A percentile compares a stretch with the other conserved stretches of the same genome.
These are phyloP conservation scores for Bufotes viridis DNA, from an alignment of 2,797 vertebrate genomes.

Conservation along the genomic window DNA sequence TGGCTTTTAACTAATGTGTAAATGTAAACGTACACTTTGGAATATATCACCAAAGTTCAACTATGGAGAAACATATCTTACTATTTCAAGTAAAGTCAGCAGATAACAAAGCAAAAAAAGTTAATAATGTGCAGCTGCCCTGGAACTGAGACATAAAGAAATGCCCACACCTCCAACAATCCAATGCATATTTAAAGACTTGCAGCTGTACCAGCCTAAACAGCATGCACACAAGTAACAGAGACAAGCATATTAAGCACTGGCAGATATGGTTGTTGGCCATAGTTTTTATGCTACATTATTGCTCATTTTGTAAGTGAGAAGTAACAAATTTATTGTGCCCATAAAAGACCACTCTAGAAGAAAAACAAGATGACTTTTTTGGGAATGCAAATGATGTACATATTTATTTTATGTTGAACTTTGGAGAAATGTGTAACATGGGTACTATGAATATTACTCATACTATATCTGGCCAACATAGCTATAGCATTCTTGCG, in stretches of 20 bases:
- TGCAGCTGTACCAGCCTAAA: conserved; percentile 49
- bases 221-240: conserved; percentile 2
- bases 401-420: not conserved
- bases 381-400: not conserved
- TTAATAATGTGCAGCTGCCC: conserved; percentile 48
- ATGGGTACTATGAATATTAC: not conserved
- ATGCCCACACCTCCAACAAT: conserved; percentile 40
- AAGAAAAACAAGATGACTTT: conserved; percentile 3
- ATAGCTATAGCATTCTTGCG: not conserved
- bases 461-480: not conserved
- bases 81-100: too few relatives aligned
- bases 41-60: not conserved
- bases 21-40: too few relatives aligned
- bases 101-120: not conserved
- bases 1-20: too few relatives aligned
- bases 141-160: conserved; percentile 37
- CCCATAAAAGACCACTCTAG: not conserved
- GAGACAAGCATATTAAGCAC: not conserved
- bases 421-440: not conserved
- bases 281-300: conserved; percentile 14
- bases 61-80: too few relatives aligned
- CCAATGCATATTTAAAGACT: conserved; percentile 56
- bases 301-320: conserved; percentile 6
- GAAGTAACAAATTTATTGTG: not conserved
- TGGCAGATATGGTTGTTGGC: conserved; percentile 19